These are phyloP conservation scores for Galeopterus variegatus DNA, from an alignment of 2,113 vertebrate species.

Conservation along the genomic window DNA sequence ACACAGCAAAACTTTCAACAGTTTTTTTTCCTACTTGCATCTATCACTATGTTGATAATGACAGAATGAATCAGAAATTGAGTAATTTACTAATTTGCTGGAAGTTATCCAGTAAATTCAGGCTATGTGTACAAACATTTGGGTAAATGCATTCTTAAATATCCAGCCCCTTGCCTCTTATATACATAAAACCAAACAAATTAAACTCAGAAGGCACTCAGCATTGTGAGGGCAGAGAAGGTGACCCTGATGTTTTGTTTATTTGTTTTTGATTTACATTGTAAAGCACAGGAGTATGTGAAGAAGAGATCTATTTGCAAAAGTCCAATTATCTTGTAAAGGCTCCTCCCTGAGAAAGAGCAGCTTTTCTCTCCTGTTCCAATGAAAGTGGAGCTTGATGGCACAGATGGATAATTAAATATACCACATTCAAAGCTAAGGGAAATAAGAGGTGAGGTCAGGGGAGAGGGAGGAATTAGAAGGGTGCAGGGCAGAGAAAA, in stretches of 20 bases:
- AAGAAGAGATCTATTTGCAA: background rate
- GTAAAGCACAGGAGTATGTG: background rate
- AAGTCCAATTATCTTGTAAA: background rate
- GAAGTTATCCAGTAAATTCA: background rate
- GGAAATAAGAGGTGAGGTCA: background rate
- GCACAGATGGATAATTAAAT: background rate
- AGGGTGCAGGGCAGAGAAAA: background rate
- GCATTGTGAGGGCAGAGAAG: background rate
- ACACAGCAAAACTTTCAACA: background rate
- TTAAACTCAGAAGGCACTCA: background rate
- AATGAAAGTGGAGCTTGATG: background rate
- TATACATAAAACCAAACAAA: background rate
- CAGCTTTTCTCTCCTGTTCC: background rate
- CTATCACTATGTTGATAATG: background rate
- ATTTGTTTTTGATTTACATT: conserved; percentile 35
- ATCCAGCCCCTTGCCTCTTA: background rate
- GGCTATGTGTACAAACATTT: background rate
- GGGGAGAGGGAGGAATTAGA: background rate
- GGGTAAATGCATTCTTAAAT: background rate
- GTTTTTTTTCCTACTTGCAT: background rate
- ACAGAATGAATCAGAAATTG: conserved; percentile 31
- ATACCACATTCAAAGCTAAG: background rate
- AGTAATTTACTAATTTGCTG: background rate
- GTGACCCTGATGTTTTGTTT: background rate
- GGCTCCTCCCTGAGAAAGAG: background rate